Evolutionary conservation across 2,888 invertebrate genomes (phyloP), one percentile per base, ranked within the genome.

Genomic region (Carabus problematicus): DNA sequence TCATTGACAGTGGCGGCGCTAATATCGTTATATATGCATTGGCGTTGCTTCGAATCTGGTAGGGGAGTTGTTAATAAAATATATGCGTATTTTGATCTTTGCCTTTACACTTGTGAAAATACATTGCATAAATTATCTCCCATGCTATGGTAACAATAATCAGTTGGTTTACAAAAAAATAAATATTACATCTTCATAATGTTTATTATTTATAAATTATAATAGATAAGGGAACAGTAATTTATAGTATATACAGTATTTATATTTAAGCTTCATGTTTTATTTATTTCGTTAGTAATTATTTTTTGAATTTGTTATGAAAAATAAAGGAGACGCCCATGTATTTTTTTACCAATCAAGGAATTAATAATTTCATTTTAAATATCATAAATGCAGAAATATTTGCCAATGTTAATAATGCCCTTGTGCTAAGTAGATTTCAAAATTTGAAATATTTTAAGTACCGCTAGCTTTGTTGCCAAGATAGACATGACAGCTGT

Each of bases 381-480:
- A 52, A 1, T 52, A 18, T n/a, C 19, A 9, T 52, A 52, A 9
- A 3, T 52, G 19, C 14, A 49, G 8, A 6, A 12, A 18, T 52
- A 19, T 52, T 52, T 52, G 9, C 14, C 19, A 12, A 1, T 52
- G 12, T n/a, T 19, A 1, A 3, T 16, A n/a, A n/a, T 55, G 19
- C 18, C 12, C 7, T 19, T 19, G 19, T 11, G 8, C 1, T 18
- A 55, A 16, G 8, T 8, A 55, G 0, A 29, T n/a, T 60, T 9
- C 29, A 12, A 43, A 61, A 47, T 61, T 61, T 61, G 47, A 40
- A 40, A 39, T 52, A 52, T 16, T 14, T 14, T 14, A 14, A 52
- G 18, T 52, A 39, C 61, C 61, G 61, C 49, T 61, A 61, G 61
- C 61, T 49, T 49, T 8, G 61, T 61, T 61, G 61, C 61, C 61